These are phyloP conservation scores for Engystomops pustulosus DNA, from an alignment of 2,113 vertebrate species.

Conservation along the genomic window DNA sequence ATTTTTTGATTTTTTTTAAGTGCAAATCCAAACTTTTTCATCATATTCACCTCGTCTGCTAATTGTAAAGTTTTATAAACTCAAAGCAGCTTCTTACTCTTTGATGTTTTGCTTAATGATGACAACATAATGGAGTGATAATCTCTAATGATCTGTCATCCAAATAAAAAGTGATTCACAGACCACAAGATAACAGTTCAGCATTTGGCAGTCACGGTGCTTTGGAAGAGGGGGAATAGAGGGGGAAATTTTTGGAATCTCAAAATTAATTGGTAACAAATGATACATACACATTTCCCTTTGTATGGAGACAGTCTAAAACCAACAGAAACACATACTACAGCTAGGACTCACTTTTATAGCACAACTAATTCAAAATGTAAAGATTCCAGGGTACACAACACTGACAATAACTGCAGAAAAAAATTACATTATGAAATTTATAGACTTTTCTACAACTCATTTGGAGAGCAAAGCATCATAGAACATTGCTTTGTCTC, in stretches of 20 bases:
- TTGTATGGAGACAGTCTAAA: not conserved
- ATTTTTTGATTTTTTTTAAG: not conserved
- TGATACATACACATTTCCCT: not conserved
- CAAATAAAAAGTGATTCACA: constrained; percentile 1
- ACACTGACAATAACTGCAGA: not conserved
- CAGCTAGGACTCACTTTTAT: no score
- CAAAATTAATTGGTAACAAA: not conserved
- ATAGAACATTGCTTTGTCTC: no score
- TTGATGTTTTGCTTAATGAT: constrained; percentile 9
- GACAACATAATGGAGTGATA: constrained; percentile 28
- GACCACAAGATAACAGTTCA: not conserved
- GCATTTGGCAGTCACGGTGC: not conserved
- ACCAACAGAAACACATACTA: no score
- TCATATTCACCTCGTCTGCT: not conserved
- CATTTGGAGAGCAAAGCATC: no score
- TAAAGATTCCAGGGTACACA: not conserved
- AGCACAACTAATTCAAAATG: no score
- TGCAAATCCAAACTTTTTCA: not conserved
- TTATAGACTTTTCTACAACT: no score
- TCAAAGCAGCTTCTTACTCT: not conserved
- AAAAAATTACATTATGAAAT: no score
- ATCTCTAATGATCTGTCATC: constrained; percentile 3
- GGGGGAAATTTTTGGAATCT: not conserved
- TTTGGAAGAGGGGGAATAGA: no score
- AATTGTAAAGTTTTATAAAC: constrained; percentile 1